Evolutionary conservation across 2,797 vertebrate genomes (phyloP).

Genomic region (Enteromius mattozi): DNA sequence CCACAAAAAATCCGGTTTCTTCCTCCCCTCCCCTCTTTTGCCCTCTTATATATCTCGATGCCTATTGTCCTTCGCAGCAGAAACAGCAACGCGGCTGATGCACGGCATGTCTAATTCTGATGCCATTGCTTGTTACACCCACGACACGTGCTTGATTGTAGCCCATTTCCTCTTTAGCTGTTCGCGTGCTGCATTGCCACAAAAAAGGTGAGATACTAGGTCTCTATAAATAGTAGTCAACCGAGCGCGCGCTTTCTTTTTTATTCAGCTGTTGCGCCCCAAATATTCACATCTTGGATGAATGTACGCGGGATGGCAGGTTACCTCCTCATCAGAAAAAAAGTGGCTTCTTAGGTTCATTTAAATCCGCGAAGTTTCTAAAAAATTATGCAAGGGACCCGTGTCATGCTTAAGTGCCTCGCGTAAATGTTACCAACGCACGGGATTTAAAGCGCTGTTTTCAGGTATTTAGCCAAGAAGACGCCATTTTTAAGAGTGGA

Average conservation of each 20-base stretch:
- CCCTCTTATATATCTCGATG: conserved; percentile 73
- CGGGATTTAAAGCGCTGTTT: conserved; percentile 58
- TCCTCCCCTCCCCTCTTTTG: conserved; percentile 68
- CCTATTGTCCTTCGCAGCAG: conserved; percentile 78
- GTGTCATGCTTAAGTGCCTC: neutral
- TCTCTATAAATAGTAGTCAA: conserved; percentile 43
- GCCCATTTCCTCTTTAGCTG: conserved; percentile 2
- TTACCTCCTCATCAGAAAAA: neutral
- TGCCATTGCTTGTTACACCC: conserved; percentile 47
- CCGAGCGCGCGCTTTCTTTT: neutral
- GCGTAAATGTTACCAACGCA: neutral
- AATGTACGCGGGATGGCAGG: neutral
- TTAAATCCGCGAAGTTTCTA: neutral
- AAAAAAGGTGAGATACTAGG: conserved; percentile 42
- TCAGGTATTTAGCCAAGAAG: conserved; percentile 72
- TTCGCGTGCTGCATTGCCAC: conserved; percentile 43
- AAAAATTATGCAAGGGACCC: neutral
- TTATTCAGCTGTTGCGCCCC: conserved; percentile 37
- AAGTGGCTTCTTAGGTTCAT: neutral
- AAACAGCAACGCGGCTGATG: conserved; percentile 57
- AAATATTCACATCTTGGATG: conserved; percentile 3
- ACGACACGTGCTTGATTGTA: conserved; percentile 45
- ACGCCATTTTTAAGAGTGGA: conserved; percentile 79
- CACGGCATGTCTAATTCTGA: conserved; percentile 42
- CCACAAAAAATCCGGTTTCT: conserved; percentile 73